Percentiles rank a stretch among this genome's conserved stretches.
phyloP scores from a whole-genome alignment of 2,113 vertebrate species.

The Oryzias curvinotus region DNA sequence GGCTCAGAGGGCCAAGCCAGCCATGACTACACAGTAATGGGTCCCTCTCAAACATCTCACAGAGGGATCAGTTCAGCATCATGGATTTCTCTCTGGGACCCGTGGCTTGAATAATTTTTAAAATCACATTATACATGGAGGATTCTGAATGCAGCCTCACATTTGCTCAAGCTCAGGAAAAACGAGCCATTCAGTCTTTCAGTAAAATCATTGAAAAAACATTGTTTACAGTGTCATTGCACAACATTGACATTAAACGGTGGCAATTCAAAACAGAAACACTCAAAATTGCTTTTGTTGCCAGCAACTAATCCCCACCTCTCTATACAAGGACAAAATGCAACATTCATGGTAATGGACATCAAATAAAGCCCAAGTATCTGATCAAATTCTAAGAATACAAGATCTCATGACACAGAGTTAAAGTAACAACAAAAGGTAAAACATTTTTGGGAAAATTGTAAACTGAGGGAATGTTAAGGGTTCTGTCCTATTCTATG shows the following conservation, averaged over 20 bases:
- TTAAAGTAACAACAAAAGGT: too few relatives aligned
- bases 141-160: slow-evolving; percentile 19
- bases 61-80: slow-evolving; percentile 60
- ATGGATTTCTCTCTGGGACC: slow-evolving; percentile 44
- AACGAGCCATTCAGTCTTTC: background rate
- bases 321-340: slow-evolving; percentile 28
- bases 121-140: slow-evolving; percentile 47
- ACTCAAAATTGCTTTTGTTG: slow-evolving; percentile 23
- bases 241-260: slow-evolving; percentile 41
- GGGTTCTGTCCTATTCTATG: too few relatives aligned
- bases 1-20: slow-evolving; percentile 59
- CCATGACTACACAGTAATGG: slow-evolving; percentile 65
- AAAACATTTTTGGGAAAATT: too few relatives aligned
- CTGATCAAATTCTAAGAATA: too few relatives aligned
- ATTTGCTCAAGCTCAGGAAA: background rate
- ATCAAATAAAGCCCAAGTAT: slow-evolving; percentile 46
- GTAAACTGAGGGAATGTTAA: too few relatives aligned
- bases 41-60: slow-evolving; percentile 56
- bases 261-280: slow-evolving; percentile 16
- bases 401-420: too few relatives aligned
- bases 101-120: slow-evolving; percentile 44
- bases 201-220: background rate
- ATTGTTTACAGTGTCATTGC: background rate
- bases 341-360: slow-evolving; percentile 57
- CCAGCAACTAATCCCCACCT: slow-evolving; percentile 42